These are phyloP conservation scores for Pristionchus maxplancki DNA, from an alignment of 2,888 invertebrate genomes.

Conservation along the genomic window DNA sequence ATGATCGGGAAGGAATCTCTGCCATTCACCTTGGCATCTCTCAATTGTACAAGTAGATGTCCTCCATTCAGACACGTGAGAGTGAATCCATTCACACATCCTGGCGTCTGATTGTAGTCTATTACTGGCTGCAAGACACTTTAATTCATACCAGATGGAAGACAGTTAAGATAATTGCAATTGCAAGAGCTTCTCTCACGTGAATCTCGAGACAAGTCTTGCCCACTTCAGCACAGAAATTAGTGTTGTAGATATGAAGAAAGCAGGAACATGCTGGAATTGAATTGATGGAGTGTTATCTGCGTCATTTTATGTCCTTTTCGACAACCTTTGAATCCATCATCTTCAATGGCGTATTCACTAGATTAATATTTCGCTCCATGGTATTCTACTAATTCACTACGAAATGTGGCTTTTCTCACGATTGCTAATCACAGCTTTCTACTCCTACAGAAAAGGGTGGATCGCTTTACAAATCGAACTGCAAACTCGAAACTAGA, in stretches of 20 bases:
- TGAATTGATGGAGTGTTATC: too few species aligned
- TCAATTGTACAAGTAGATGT: background rate
- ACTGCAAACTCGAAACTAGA: too few species aligned
- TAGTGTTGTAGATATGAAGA: background rate
- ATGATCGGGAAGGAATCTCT: background rate
- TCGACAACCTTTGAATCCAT: too few species aligned
- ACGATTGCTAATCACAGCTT: too few species aligned
- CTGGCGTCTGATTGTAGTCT: background rate
- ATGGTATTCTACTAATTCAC: too few species aligned
- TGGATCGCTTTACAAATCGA: too few species aligned
- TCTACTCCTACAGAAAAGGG: too few species aligned
- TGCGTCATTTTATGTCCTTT: too few species aligned
- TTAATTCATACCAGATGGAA: background rate
- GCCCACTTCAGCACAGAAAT: background rate
- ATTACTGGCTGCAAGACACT: background rate
- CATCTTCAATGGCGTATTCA: too few species aligned
- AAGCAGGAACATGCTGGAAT: background rate
- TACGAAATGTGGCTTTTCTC: too few species aligned
- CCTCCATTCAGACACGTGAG: background rate
- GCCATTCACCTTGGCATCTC: too few species aligned
- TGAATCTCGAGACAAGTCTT: background rate
- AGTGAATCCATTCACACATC: background rate
- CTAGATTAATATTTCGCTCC: too few species aligned
- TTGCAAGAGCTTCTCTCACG: background rate
- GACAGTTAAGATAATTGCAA: background rate